Percentiles rank a stretch among this genome's conserved stretches.
Evolutionary conservation across 2,797 vertebrate genomes (phyloP).

Genomic region (Megaceryle alcyon): DNA sequence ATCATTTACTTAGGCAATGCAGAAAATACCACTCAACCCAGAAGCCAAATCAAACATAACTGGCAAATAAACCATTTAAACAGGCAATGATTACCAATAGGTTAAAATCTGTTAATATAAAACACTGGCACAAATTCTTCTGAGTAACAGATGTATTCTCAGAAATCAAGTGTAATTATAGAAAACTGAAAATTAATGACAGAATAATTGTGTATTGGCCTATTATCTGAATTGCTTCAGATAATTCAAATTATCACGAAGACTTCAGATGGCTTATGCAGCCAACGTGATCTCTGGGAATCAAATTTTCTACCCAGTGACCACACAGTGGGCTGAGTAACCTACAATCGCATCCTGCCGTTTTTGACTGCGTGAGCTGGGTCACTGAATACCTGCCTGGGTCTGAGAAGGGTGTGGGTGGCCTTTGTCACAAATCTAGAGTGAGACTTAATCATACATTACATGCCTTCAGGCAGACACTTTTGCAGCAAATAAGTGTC

Average conservation of each 20-base stretch:
- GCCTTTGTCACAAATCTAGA: constrained; percentile 40
- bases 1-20: background rate
- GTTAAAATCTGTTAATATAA: background rate
- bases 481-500: background rate
- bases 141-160: background rate
- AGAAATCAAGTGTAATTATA: background rate
- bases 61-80: background rate
- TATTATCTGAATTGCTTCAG: background rate
- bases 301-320: background rate
- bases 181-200: background rate
- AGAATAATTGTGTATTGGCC: background rate
- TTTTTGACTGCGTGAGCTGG: background rate
- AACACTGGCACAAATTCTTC: background rate
- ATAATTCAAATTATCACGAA: background rate
- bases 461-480: constrained; percentile 4
- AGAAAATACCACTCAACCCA: background rate
- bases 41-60: background rate
- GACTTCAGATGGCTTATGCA: background rate
- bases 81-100: background rate
- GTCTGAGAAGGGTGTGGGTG: constrained; percentile 34
- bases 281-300: background rate
- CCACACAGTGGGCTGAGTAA: background rate
- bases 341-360: background rate
- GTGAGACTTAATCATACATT: background rate
- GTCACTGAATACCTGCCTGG: background rate